Percentiles rank a stretch among this genome's conserved stretches.
phyloP scores from a whole-genome alignment of 2,888 invertebrate genomes.

The Apamea epomidion region DNA sequence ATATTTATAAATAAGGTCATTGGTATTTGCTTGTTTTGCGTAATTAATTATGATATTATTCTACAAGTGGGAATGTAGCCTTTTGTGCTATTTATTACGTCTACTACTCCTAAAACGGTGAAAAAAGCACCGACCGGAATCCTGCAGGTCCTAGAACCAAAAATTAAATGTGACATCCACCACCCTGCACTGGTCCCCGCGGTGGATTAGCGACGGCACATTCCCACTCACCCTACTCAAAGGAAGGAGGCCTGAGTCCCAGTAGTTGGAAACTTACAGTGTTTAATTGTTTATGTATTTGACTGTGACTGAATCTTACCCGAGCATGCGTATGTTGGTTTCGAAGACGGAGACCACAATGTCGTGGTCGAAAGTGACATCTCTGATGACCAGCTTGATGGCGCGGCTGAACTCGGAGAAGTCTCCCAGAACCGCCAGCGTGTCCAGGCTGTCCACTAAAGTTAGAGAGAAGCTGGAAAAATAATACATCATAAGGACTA shows the following conservation, averaged over 20 bases:
- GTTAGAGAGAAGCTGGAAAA: conserved; percentile 97
- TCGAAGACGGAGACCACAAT: conserved; percentile 99
- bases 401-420: conserved; percentile 98
- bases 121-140: neutral
- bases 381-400: conserved; percentile 95
- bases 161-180: neutral
- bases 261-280: neutral
- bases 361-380: conserved; percentile 98
- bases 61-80: neutral
- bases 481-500: conserved; percentile 6
- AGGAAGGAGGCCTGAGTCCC: neutral
- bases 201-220: too few relatives aligned
- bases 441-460: conserved; percentile 98
- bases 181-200: neutral
- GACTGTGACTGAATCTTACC: conserved; percentile 90
- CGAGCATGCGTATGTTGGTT: conserved; percentile 99
- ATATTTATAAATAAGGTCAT: conserved; percentile 1
- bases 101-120: neutral
- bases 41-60: conserved; percentile 13
- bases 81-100: neutral
- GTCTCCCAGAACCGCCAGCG: conserved; percentile 97
- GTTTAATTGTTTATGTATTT: neutral
- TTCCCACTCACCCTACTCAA: neutral
- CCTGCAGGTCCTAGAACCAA: neutral
- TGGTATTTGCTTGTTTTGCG: neutral